Conservation (phyloP, 2,797 vertebrate genomes). For the Chiroxiphia lanceolata region DNA sequence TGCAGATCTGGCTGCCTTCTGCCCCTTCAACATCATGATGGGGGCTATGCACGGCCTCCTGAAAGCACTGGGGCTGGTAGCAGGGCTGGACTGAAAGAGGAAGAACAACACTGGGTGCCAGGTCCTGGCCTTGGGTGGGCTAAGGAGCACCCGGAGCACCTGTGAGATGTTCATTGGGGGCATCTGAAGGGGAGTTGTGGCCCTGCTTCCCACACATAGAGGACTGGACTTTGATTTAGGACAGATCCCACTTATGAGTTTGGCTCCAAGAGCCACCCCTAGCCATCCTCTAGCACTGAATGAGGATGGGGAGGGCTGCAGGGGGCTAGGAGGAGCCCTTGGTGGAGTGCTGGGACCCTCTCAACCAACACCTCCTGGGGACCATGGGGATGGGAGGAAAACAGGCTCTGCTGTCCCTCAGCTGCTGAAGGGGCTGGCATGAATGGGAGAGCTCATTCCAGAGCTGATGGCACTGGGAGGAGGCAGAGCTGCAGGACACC, state of each 20-base stretch:
- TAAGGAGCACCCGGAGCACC: background rate
- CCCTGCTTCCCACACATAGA: background rate
- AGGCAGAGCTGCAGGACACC: background rate
- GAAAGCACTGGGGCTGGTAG: background rate
- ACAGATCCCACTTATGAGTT: background rate
- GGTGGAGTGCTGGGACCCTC: background rate
- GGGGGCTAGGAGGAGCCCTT: too few species aligned
- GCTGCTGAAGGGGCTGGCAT: background rate
- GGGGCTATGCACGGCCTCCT: background rate
- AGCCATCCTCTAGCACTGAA: background rate
- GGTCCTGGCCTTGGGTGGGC: background rate
- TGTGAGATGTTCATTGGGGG: background rate
- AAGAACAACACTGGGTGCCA: background rate
- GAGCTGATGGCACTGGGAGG: background rate
- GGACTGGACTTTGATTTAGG: background rate
- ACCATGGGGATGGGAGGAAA: background rate
- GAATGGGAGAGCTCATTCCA: background rate
- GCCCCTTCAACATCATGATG: background rate
- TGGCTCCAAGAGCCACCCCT: accelerated
- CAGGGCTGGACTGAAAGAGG: background rate
- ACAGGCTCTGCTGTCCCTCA: background rate
- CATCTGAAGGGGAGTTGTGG: background rate
- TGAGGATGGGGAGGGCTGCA: background rate
- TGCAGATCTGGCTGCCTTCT: background rate
- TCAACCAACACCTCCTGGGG: background rate